These are phyloP conservation scores for Bombylius discolor DNA, from an alignment of 2,888 invertebrate species.

Conservation along the genomic window DNA sequence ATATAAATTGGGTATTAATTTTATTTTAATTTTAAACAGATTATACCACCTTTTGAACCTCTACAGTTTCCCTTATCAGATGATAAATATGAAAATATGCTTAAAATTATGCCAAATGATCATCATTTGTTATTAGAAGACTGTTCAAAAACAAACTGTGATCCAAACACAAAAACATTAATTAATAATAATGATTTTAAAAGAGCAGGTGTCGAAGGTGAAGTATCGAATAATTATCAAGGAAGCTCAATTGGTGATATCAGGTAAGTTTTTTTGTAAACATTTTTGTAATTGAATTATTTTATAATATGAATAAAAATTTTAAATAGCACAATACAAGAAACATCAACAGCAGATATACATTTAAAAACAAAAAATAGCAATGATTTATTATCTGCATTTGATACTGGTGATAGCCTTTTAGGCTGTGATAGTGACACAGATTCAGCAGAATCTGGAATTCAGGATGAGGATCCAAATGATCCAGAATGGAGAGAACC, in stretches of 20 bases:
- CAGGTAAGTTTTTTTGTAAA: no score
- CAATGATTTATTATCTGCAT: conserved; percentile 20
- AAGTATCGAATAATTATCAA: no score
- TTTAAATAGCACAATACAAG: background rate
- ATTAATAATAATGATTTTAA: background rate
- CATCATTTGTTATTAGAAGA: conserved; percentile 31
- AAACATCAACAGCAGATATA: background rate
- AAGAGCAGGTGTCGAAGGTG: no score
- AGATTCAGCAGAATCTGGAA: conserved; percentile 37
- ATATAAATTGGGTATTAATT: no score
- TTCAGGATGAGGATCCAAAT: conserved; percentile 69
- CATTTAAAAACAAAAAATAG: conserved; percentile 2
- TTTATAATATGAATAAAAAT: no score
- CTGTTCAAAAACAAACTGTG: conserved; percentile 15
- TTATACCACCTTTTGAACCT: conserved; percentile 60
- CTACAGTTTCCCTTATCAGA: conserved; percentile 62
- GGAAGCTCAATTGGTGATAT: no score
- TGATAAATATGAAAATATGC: conserved; percentile 53
- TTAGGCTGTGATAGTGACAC: conserved; percentile 20
- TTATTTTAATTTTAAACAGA: conserved; percentile 30
- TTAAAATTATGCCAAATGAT: conserved; percentile 54
- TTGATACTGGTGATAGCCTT: conserved; percentile 6
- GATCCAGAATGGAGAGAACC: conserved; percentile 63
- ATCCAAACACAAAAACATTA: conserved; percentile 6
- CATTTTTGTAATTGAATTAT: no score